These are phyloP conservation scores for Drosophila repleta DNA, from an alignment of 1,140 invertebrate species.

Conservation along the genomic window DNA sequence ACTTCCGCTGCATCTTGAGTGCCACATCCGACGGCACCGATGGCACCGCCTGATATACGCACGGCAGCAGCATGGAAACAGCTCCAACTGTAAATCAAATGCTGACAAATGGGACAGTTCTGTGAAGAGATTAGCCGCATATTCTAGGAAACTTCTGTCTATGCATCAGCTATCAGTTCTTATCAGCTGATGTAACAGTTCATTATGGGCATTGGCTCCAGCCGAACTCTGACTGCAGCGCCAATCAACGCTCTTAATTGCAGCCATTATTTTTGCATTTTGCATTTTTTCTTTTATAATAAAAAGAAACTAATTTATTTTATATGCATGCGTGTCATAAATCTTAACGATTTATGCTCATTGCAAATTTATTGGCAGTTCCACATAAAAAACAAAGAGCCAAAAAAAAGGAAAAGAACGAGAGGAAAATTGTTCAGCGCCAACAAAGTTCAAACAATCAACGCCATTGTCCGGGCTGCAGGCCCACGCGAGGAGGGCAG, in stretches of 20 bases:
- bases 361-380: constrained; percentile 73
- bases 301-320: constrained; percentile 60
- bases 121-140: not conserved
- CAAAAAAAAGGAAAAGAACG: constrained; percentile 3
- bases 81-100: constrained; percentile 32
- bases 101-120: constrained; percentile 34
- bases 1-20: constrained; percentile 71
- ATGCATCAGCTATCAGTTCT: constrained; percentile 7
- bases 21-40: constrained; percentile 61
- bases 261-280: constrained; percentile 39
- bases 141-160: constrained; percentile 2
- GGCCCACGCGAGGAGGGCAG: not conserved
- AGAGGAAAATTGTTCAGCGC: constrained; percentile 50
- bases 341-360: constrained; percentile 69
- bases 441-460: constrained; percentile 78
- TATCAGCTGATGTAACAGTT: constrained; percentile 5
- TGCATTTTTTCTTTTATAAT: constrained; percentile 18
- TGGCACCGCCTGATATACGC: constrained; percentile 12
- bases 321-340: constrained; percentile 55
- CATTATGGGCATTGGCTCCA: constrained; percentile 3
- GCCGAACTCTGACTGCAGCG: not conserved
- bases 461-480: constrained; percentile 59
- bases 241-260: constrained; percentile 63
- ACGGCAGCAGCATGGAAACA: constrained; percentile 17
- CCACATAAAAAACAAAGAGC: constrained; percentile 25